Evolutionary conservation across 2,888 invertebrate species (phyloP).

Genomic region (Epinotia demarniana): DNA sequence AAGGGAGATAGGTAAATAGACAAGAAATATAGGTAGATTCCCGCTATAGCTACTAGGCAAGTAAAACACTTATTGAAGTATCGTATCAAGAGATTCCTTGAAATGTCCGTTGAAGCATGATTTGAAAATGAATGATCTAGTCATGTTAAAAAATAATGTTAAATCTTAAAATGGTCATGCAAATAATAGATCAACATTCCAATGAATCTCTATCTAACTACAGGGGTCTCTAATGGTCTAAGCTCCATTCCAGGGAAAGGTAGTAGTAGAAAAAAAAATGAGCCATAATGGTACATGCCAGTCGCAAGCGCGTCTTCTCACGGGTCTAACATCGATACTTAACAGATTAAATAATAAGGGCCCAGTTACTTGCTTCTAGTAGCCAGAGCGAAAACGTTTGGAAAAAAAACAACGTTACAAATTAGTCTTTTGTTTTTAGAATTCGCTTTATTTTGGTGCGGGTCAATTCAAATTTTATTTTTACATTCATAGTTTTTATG

Average conservation of each 20-base stretch:
- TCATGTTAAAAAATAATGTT: constrained; percentile 40
- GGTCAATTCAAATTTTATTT: constrained; percentile 20
- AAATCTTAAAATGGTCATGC: constrained; percentile 35
- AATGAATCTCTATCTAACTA: constrained; percentile 81
- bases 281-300: constrained; percentile 64
- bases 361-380: constrained; percentile 83
- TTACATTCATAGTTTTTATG: constrained; percentile 18
- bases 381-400: constrained; percentile 83
- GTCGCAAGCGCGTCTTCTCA: constrained; percentile 67
- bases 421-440: constrained; percentile 63
- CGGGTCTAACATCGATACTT: constrained; percentile 71
- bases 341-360: constrained; percentile 58
- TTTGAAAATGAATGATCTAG: constrained; percentile 38
- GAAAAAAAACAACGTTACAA: constrained; percentile 61
- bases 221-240: constrained; percentile 72
- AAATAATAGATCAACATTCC: constrained; percentile 60
- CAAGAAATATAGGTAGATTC: constrained; percentile 70
- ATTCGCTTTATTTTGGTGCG: constrained; percentile 50
- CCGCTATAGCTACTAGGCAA: constrained; percentile 85
- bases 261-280: constrained; percentile 51
- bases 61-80: constrained; percentile 64
- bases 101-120: constrained; percentile 57
- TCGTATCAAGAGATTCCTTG: constrained; percentile 63
- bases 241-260: constrained; percentile 74
- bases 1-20: constrained; percentile 72